Base-by-base conservation (phyloP, 2,113 vertebrate species). In the Anguilla rostrata region DNA sequence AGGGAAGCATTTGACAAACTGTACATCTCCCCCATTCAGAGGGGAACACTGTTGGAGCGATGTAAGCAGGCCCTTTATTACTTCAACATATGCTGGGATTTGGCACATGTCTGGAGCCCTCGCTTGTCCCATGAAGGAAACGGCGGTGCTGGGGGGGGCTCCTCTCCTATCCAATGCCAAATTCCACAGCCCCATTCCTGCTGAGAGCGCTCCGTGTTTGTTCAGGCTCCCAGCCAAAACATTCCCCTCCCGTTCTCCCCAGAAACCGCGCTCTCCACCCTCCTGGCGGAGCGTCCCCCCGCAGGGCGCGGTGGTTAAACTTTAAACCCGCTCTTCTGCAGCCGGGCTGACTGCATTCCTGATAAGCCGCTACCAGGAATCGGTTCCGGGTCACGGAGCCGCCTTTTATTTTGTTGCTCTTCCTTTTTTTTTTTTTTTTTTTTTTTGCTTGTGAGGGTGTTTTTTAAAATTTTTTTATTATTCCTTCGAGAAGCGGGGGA, bases 321-420 rank as follows among this genome's bases (percentile, higher is more conserved):
- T 91, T 92, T 93, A 95, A 95, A 93, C 92, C 92, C 88, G 87
- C 90, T 90, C 92, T 89, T 86, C 71, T n/a, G n/a, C 71, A 75
- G 91, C 89, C 90, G 92, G 93, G 90, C 89, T 39, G 75, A 90
- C 90, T 75, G 34, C 93, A 95, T 94, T 94, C 92, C 94, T 89
- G 90, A 95, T 94, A 89, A 94, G 83, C 89, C 87, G 89, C 87
- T 83, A 87, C n/a, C 84, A 91, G 89, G 90, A 95, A 96, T 94
- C 94, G 91, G 94, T 95, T 96, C 94, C 94, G 94, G 95, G 94
- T 95, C 90, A 89, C 88, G 84, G 60, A 86, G 49, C 39, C 84
- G 86, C 85, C 89, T 83, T 75, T 85, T 85, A 79, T 86, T 81
- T 63, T 66, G 29, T 18, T 79, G 83, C 89, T 83, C 34, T 78